Evolutionary conservation across 2,888 invertebrate genomes (phyloP), one percentile per base, ranked within the genome.

Genomic region (Pseudeuparius sepicola): DNA sequence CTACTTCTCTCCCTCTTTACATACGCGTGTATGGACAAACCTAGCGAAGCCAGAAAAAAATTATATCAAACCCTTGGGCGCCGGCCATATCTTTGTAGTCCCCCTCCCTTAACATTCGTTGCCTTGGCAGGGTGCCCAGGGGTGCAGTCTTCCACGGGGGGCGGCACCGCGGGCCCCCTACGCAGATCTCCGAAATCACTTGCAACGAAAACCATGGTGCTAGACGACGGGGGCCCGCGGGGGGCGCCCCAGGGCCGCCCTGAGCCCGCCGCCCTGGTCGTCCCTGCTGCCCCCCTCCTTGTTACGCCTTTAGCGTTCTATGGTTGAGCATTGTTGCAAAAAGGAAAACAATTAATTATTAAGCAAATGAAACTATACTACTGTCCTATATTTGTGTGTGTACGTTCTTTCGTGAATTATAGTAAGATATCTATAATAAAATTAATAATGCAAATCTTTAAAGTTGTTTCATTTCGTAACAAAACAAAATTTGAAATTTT

Each of bases 151-250:
- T 62, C 62, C 62, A 61, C 53, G 58, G 59, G 59, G 56, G 56
- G 50, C 53, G 48, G 52, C 54, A 44, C 48, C 44, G n/a, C n/a
- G n/a, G n/a, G n/a, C 15, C 14, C 16, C n/a, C 20, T 11, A 6
- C 13, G 9, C 7, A 4, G n/a, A 10, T 44, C 42, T 48, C 42
- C 40, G 42, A 54, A 41, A 53, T 52, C 49, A 53, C 51, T 54
- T 61, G 61, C 61, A 61, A 63, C 63, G 61, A 61, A 61, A 58
- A 56, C 57, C 39, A 57, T 61, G 61, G 61, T 63, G 61, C 63
- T 63, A 61, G 55, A 52, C 36, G 59, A 59, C 59, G 56, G 56
- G 51, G 41, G 43, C 39, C 34, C 40, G 36, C 34, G 41, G 35
- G 48, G 43, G 46, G 52, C 52, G 54, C 54, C 54, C 37, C 44